phyloP scores from a whole-genome alignment of 2,113 vertebrate species.

The Calonectris borealis region DNA sequence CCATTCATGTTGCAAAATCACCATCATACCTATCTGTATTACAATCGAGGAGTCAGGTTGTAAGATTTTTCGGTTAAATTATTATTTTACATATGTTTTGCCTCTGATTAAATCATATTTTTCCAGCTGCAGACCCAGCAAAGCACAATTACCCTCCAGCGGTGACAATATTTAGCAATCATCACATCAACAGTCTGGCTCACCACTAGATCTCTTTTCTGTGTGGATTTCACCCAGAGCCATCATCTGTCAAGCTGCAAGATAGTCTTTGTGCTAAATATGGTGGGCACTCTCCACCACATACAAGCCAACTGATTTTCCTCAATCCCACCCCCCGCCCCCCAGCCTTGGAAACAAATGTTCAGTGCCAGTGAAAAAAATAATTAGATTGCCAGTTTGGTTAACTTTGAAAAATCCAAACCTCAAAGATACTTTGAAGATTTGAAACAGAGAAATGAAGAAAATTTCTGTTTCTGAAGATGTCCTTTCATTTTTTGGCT shows the following conservation, averaged over 20 bases:
- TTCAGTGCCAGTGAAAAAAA: too few species aligned
- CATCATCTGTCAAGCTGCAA: neutral
- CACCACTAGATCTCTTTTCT: neutral
- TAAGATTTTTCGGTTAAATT: neutral
- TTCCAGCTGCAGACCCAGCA: neutral
- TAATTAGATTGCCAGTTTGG: neutral
- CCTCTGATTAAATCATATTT: neutral
- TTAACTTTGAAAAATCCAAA: neutral
- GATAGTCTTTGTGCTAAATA: neutral
- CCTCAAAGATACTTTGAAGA: neutral
- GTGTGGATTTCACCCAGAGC: neutral
- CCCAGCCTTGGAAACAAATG: neutral
- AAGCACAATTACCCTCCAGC: neutral
- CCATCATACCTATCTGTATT: neutral
- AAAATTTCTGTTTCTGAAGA: neutral
- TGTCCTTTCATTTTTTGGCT: neutral
- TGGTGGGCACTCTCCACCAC: neutral
- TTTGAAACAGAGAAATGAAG: neutral
- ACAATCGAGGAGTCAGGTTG: neutral
- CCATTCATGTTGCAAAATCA: neutral
- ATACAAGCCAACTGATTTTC: neutral
- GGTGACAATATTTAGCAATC: neutral
- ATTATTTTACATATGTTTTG: neutral
- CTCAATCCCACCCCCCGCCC: neutral
- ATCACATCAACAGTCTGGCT: neutral